These are phyloP conservation scores for Bufo gargarizans DNA, from an alignment of 2,113 vertebrate genomes.

Conservation along the genomic window DNA sequence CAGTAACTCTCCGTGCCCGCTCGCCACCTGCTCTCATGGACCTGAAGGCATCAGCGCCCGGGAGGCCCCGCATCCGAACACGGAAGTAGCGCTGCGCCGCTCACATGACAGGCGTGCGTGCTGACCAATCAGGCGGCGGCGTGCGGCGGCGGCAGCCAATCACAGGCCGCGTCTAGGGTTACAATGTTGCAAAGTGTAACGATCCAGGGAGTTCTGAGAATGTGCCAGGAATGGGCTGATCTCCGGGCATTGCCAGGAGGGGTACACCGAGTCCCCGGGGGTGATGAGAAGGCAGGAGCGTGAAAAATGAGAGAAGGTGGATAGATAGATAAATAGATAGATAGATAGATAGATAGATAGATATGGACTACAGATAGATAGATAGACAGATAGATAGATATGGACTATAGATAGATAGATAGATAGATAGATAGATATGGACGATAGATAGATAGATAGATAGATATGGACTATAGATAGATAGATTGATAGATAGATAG, in stretches of 20 bases:
- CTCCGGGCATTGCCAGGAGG: neutral
- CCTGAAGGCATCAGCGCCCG: neutral
- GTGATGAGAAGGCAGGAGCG: no score
- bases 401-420: no score
- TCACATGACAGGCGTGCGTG: neutral
- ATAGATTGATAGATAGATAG: neutral
- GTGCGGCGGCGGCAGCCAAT: neutral
- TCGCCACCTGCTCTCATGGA: conserved; percentile 17
- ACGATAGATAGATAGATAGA: neutral
- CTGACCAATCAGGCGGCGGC: neutral
- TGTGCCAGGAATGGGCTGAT: neutral
- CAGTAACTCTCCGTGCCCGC: neutral
- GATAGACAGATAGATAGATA: neutral
- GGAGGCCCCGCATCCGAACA: conserved; percentile 35
- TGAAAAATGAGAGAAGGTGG: no score
- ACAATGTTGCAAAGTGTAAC: conserved; percentile 6
- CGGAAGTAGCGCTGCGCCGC: conserved; percentile 26
- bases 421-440: neutral
- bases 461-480: no score
- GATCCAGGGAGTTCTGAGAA: neutral
- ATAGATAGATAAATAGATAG: no score
- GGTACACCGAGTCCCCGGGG: neutral
- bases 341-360: neutral
- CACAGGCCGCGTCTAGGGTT: neutral
- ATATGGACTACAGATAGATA: neutral